Percentiles rank a stretch among this genome's conserved stretches.
phyloP scores from a whole-genome alignment of 2,888 invertebrate genomes.

The Netelia fuscicornis region DNA sequence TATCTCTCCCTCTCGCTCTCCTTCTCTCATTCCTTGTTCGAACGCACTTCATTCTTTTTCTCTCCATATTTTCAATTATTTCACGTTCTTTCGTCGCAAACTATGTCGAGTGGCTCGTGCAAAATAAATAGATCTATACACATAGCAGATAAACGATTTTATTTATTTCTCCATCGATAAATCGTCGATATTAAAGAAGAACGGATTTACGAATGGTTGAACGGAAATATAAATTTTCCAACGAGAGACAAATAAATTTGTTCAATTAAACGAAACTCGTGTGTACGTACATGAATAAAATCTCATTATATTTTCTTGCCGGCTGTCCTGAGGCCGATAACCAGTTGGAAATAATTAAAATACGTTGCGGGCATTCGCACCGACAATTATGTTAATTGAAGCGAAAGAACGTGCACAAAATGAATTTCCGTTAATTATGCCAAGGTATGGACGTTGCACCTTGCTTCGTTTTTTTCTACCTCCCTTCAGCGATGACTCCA shows the following conservation, averaged over 20 bases:
- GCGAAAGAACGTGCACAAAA: slow-evolving; percentile 27
- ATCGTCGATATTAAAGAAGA: too few relatives aligned
- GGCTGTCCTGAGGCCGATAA: not conserved
- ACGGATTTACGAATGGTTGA: too few relatives aligned
- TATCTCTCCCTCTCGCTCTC: not conserved
- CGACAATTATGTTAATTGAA: slow-evolving; percentile 40
- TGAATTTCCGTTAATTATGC: slow-evolving; percentile 32
- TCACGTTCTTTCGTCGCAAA: not conserved
- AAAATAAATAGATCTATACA: not conserved
- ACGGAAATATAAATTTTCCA: too few relatives aligned
- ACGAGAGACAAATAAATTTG: not conserved
- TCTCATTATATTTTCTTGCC: not conserved
- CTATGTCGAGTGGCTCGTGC: not conserved
- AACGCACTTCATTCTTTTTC: not conserved
- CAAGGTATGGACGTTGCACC: not conserved
- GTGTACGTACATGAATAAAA: not conserved
- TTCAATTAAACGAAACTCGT: not conserved
- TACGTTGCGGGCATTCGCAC: not conserved
- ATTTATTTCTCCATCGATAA: too few relatives aligned
- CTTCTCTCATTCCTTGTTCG: slow-evolving; percentile 8
- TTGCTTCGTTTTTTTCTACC: slow-evolving; percentile 14
- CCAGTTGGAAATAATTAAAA: not conserved
- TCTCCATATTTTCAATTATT: slow-evolving; percentile 14
- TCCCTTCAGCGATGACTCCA: not conserved
- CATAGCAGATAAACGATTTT: not conserved